Base-by-base conservation (phyloP, 2,888 invertebrate genomes). In the Magallana nippona region DNA sequence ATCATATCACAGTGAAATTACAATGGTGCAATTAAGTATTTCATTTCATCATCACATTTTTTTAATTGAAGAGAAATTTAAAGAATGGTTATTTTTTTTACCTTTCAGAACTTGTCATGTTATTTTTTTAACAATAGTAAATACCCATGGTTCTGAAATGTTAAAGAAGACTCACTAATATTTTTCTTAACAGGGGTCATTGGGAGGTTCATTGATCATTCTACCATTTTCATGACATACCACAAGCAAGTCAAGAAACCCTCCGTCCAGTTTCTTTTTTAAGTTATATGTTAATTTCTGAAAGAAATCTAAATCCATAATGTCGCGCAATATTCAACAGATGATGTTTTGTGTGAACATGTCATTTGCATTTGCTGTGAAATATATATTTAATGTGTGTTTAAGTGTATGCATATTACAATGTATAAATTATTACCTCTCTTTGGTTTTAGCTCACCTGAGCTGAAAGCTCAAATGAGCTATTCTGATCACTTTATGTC, bases 251-350 rank as follows among this genome's bases (percentile, higher is more conserved):
- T 71, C 71, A 27, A 71, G 71, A 71, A 71, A 71, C 71, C 32
- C 71, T 71, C 71, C 71, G 71, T 71, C 71, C 71, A 22, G 71
- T 71, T 71, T 27, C 71, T 22, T 71, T 60, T n/a, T 60, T n/a
- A 8, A 44, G 44, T 44, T 44, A 44, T 44, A 10, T 44, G 44
- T 60, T 60, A 19, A n/a, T 60, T 60, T 60, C 19, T 27, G 2
- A 27, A 71, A 71, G 27, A 15, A 71, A 71, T 32, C 15, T 15
- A 71, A 71, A 27, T 22, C 27, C 22, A 71, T 71, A 32, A 27
- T 71, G 71, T 71, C 15, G 71, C 19, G 17, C 71, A 71, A 71
- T 32, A 32, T 63, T 63, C 22, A 32, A 71, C 15, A 27, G 11
- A 71, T 71, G 15, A 27, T 22, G 22, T 27, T 71, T 71, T 15